A percentile compares a stretch with the other conserved stretches of the same genome.
These are phyloP conservation scores for Sebastes dallii DNA, from an alignment of 2,797 vertebrate genomes.

Conservation along the genomic window DNA sequence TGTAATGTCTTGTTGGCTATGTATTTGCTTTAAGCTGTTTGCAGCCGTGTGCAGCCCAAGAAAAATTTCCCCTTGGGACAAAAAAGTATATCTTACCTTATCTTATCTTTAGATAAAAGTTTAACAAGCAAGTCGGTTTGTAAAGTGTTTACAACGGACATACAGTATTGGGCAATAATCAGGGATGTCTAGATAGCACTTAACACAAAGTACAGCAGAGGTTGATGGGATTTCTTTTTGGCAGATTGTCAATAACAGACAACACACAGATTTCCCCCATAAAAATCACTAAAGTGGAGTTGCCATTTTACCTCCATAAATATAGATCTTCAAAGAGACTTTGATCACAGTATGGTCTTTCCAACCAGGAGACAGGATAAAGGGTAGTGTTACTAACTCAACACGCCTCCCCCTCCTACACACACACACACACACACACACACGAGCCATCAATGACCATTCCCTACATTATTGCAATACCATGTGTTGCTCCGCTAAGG, in stretches of 20 bases:
- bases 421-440: constrained; percentile 17
- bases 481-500: constrained; percentile 65
- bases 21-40: too few species aligned
- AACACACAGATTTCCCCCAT: background rate
- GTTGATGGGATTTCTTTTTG: background rate
- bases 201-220: background rate
- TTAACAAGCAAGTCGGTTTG: background rate
- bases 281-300: background rate
- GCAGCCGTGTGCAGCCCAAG: too few species aligned
- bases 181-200: background rate
- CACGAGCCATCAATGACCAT: constrained; percentile 39
- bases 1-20: too few species aligned
- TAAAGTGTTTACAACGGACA: background rate
- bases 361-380: constrained; percentile 42
- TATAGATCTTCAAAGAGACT: constrained; percentile 66
- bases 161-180: background rate
- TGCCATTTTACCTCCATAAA: constrained; percentile 31
- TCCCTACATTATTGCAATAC: constrained; percentile 61
- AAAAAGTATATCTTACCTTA: too few species aligned
- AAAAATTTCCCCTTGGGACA: too few species aligned
- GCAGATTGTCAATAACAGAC: background rate
- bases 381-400: constrained; percentile 59
- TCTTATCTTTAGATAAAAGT: background rate
- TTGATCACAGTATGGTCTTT: constrained; percentile 63
- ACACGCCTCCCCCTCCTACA: constrained; percentile 17